phyloP scores from a whole-genome alignment of 23 tunicate species.

The Styela clava region DNA sequence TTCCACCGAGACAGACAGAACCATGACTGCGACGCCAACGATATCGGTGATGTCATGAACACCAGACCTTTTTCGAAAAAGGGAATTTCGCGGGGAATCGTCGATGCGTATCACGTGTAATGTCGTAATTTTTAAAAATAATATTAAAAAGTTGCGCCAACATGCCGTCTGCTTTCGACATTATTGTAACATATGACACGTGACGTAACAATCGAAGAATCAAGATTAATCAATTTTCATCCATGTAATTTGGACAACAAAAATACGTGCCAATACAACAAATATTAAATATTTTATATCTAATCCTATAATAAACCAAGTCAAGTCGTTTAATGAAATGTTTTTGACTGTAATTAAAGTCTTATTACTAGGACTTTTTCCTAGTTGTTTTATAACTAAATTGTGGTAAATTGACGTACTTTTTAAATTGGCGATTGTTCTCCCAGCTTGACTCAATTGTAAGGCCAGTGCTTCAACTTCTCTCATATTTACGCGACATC shows the following conservation, averaged over 20 bases:
- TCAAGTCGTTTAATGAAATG: too few species aligned
- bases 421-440: conserved; percentile 72
- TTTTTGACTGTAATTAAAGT: too few species aligned
- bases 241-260: too few species aligned
- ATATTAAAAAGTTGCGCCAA: neutral
- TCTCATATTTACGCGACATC: conserved; percentile 72
- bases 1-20: too few species aligned
- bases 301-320: too few species aligned
- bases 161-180: neutral
- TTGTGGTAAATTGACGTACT: conserved; percentile 44
- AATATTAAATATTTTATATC: too few species aligned
- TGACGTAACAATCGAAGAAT: too few species aligned
- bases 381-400: too few species aligned
- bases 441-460: conserved; percentile 88
- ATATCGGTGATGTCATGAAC: neutral
- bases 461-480: conserved; percentile 84
- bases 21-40: too few species aligned
- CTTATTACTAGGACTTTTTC: too few species aligned
- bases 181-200: neutral
- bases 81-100: neutral
- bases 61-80: neutral
- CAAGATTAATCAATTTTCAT: too few species aligned
- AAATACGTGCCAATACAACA: too few species aligned
- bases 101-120: neutral
- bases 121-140: neutral